Evolutionary conservation across 2,113 vertebrate genomes (phyloP).

Genomic region (Alosa alosa): DNA sequence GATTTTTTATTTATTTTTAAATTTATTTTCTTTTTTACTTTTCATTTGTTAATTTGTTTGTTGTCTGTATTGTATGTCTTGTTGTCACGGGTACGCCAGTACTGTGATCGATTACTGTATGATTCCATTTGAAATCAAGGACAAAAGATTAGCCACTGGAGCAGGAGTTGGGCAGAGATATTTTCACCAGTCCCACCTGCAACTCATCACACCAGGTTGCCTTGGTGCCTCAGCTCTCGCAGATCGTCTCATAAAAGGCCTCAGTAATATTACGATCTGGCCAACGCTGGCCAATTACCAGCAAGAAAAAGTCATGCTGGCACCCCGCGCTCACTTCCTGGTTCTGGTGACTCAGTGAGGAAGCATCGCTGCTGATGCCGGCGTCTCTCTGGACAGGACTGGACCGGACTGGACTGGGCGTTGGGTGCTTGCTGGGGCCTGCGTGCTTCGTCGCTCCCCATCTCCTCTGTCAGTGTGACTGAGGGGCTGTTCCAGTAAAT

Average conservation of each 20-base stretch:
- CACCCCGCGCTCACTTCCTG: not conserved
- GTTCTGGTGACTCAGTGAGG: not conserved
- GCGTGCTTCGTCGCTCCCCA: not conserved
- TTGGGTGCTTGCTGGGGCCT: not conserved
- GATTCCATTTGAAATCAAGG: not conserved
- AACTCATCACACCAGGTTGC: not conserved
- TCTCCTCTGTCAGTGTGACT: conserved; percentile 26
- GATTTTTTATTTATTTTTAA: too few species aligned
- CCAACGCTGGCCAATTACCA: not conserved
- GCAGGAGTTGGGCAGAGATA: not conserved
- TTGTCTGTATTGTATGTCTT: too few species aligned
- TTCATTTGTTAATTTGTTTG: too few species aligned
- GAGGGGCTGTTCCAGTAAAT: conserved; percentile 34
- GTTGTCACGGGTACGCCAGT: not conserved
- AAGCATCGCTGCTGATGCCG: not conserved
- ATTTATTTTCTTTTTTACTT: too few species aligned
- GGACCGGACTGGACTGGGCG: not conserved
- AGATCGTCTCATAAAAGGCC: not conserved
- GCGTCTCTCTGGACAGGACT: not conserved
- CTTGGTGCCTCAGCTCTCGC: not conserved
- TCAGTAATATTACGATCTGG: not conserved
- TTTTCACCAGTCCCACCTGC: not conserved
- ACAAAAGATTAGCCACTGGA: not conserved
- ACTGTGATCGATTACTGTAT: not conserved
- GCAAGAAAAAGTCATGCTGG: not conserved